Evolutionary conservation across 2,113 vertebrate species (phyloP), one percentile per base, ranked within the genome.

Genomic region (Cyprinodon variegatus): DNA sequence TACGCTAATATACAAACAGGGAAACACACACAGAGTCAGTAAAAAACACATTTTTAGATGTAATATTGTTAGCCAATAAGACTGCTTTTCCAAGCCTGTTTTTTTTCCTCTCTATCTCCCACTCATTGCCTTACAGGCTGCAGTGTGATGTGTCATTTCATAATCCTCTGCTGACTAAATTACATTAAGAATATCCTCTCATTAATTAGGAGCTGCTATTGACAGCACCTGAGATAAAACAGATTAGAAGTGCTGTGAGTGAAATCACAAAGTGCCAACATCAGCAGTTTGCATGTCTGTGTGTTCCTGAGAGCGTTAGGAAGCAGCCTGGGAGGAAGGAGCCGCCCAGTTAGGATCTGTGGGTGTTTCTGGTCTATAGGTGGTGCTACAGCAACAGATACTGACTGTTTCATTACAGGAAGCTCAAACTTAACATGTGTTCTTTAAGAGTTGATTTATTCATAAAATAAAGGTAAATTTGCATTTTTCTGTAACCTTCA

Each of bases 201-300:
- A 92, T 93, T 94, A 94, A 94, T 94, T 93, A 93, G 90, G 29
- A 87, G 69, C 83, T 36, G 87, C 89, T 94, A 92, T 92, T 93
- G 90, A 91, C 91, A 92, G 90, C 87, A 90, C 87, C 85, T 88
- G 90, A 91, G 91, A 93, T 94, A 89, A 93, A 94, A 90, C 84
- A 91, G 93, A 94, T 91, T 94, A 91, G 76, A 87, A 88, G 81
- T 90, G 83, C 86, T 59, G 72, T 86, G 83, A 91, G 86, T 83
- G 86, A 91, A 91, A 89, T 91, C 90, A 90, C 12, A 66, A 85
- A 92, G 81, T 77, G 79, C 83, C 74, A 53, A 84, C 53, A 59
- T 91, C 91, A 93, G 91, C 94, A 89, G 67, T 90, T 91, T 88
- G 74, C 48, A 77, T 77, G 73, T 76, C 57, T 70, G 61, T 65